Conservation (phyloP, 2,888 invertebrate species). For the Agonopterix heracliana region DNA sequence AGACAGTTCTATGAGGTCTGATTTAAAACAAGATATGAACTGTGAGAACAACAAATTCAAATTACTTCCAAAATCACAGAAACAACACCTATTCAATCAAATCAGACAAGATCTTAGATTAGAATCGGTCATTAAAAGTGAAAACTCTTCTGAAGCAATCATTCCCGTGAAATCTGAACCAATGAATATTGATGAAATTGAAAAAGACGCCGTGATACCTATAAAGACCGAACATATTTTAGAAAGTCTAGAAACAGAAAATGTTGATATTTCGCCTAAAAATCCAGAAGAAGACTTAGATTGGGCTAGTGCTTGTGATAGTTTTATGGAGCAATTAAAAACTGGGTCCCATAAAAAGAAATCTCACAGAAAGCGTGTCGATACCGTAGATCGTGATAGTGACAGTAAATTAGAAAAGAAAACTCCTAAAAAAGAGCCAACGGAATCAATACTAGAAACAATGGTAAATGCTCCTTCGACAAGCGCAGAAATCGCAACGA, state of each 20-base stretch:
- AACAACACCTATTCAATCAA: slow-evolving; percentile 66
- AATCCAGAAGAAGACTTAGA: slow-evolving; percentile 50
- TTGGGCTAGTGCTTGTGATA: slow-evolving; percentile 86
- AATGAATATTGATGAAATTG: slow-evolving; percentile 80
- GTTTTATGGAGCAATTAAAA: slow-evolving; percentile 85
- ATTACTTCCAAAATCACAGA: slow-evolving; percentile 59
- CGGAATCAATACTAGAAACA: slow-evolving; percentile 12
- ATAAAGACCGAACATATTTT: slow-evolving; percentile 52
- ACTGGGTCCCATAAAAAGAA: slow-evolving; percentile 76
- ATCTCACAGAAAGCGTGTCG: slow-evolving; percentile 66
- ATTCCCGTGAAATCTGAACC: slow-evolving; percentile 80
- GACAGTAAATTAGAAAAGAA: slow-evolving; percentile 26
- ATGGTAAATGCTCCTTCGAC: not conserved
- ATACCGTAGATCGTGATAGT: slow-evolving; percentile 27
- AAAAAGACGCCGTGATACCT: slow-evolving; percentile 72
- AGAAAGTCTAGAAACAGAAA: slow-evolving; percentile 31
- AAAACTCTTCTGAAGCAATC: slow-evolving; percentile 67
- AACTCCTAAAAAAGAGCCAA: slow-evolving; percentile 18
- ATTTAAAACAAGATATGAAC: slow-evolving; percentile 25
- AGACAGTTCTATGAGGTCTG: slow-evolving; percentile 38
- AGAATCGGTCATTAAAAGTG: slow-evolving; percentile 78
- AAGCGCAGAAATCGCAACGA: not conserved
- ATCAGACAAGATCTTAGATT: slow-evolving; percentile 61
- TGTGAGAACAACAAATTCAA: slow-evolving; percentile 38
- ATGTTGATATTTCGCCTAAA: slow-evolving; percentile 15